A percentile compares a stretch with the other conserved stretches of the same genome.
Evolutionary conservation across 2,113 vertebrate genomes (phyloP).

Genomic region (Gallinago undulata): DNA sequence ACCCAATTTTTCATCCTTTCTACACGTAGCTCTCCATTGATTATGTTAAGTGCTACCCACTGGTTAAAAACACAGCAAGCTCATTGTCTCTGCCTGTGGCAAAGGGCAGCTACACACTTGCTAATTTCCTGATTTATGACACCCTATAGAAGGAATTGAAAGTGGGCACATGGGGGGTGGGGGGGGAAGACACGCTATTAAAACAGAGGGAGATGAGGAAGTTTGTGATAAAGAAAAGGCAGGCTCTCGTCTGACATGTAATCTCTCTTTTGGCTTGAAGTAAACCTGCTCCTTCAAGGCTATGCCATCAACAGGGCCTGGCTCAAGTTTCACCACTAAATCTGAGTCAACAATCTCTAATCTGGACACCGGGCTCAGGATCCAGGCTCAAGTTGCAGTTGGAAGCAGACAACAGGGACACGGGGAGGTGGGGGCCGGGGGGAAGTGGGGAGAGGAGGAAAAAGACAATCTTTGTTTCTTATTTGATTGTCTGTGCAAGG

Average conservation of each 20-base stretch:
- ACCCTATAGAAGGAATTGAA: constrained; percentile 58
- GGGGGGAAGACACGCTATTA: background rate
- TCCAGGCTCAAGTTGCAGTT: constrained; percentile 81
- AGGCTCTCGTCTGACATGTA: constrained; percentile 79
- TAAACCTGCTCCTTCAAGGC: constrained; percentile 83
- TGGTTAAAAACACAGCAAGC: constrained; percentile 73
- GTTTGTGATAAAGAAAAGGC: constrained; percentile 81
- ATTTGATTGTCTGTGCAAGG: constrained; percentile 61
- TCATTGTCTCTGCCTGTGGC: constrained; percentile 72
- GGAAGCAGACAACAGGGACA: constrained; percentile 77
- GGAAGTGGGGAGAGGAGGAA: constrained; percentile 49
- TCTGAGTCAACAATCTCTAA: constrained; percentile 91
- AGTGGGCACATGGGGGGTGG: background rate
- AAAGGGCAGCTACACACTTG: constrained; percentile 73
- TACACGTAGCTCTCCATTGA: constrained; percentile 65
- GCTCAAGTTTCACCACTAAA: constrained; percentile 85
- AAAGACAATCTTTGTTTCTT: constrained; percentile 81
- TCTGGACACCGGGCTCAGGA: constrained; percentile 83
- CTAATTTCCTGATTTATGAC: constrained; percentile 81
- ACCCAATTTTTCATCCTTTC: constrained; percentile 72
- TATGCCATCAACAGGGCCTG: constrained; percentile 80
- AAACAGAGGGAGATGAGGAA: constrained; percentile 75
- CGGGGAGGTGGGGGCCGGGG: constrained; percentile 39
- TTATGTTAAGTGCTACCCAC: constrained; percentile 71
- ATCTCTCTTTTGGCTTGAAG: constrained; percentile 82